These are phyloP conservation scores for Laticauda colubrina DNA, from an alignment of 2,113 vertebrate species.

Conservation along the genomic window DNA sequence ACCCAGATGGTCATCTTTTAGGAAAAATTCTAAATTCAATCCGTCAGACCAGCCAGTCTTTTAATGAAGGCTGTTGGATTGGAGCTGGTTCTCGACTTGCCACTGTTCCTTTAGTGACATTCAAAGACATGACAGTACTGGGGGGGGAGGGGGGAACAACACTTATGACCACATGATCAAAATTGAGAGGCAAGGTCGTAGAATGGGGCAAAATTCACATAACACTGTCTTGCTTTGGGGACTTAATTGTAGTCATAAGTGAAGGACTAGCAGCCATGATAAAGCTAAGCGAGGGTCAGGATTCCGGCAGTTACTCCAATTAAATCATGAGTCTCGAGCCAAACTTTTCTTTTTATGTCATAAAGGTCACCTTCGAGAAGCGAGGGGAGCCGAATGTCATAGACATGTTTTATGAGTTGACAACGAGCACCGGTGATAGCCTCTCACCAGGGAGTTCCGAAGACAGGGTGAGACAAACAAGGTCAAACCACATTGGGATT, in stretches of 20 bases:
- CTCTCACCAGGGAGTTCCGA: neutral
- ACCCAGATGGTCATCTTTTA: neutral
- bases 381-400: too few species aligned
- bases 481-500: neutral
- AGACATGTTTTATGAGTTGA: too few species aligned
- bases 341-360: too few species aligned
- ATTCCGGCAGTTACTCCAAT: too few species aligned
- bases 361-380: too few species aligned
- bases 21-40: neutral
- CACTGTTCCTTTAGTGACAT: neutral
- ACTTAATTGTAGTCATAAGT: neutral
- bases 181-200: neutral
- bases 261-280: neutral
- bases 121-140: neutral
- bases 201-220: neutral
- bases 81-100: neutral
- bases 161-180: neutral
- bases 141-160: too few species aligned
- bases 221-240: neutral
- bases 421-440: fast-evolving
- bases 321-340: too few species aligned
- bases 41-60: neutral
- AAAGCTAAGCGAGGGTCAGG: too few species aligned
- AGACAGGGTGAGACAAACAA: slow-evolving; percentile 1
- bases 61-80: neutral